Evolutionary conservation across 2,888 invertebrate species (phyloP).

Genomic region (Venustoraphidia nigricollis): DNA sequence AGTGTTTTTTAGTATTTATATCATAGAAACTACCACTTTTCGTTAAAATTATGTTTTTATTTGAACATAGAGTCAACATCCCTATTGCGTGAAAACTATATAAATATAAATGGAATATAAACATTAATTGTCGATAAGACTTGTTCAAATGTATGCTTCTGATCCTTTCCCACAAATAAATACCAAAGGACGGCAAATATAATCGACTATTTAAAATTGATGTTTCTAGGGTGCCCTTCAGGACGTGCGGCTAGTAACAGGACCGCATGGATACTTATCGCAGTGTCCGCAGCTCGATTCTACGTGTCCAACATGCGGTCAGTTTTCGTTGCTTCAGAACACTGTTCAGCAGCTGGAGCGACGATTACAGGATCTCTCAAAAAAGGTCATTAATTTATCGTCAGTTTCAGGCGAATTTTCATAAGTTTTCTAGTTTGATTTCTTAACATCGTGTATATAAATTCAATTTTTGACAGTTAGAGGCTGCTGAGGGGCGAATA

Average conservation of each 20-base stretch:
- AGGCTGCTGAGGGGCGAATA: slow-evolving; percentile 63
- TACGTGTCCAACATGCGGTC: slow-evolving; percentile 81
- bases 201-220: neutral
- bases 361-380: slow-evolving; percentile 66
- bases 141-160: too few species aligned
- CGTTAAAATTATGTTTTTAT: too few species aligned
- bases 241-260: slow-evolving; percentile 72
- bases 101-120: too few species aligned
- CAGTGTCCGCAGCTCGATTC: slow-evolving; percentile 78
- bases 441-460: neutral
- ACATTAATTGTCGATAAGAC: too few species aligned
- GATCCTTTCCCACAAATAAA: too few species aligned
- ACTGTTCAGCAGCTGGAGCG: slow-evolving; percentile 67
- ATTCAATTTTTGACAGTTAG: slow-evolving; percentile 43
- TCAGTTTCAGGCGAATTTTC: slow-evolving; percentile 9
- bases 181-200: too few species aligned
- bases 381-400: slow-evolving; percentile 53
- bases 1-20: too few species aligned
- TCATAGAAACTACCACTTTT: too few species aligned
- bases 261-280: slow-evolving; percentile 70
- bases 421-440: neutral
- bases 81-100: too few species aligned
- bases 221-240: slow-evolving; percentile 67
- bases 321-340: slow-evolving; percentile 69
- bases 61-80: too few species aligned